These are phyloP conservation scores for Eledone cirrhosa DNA, from an alignment of 2,888 invertebrate species.

Conservation along the genomic window DNA sequence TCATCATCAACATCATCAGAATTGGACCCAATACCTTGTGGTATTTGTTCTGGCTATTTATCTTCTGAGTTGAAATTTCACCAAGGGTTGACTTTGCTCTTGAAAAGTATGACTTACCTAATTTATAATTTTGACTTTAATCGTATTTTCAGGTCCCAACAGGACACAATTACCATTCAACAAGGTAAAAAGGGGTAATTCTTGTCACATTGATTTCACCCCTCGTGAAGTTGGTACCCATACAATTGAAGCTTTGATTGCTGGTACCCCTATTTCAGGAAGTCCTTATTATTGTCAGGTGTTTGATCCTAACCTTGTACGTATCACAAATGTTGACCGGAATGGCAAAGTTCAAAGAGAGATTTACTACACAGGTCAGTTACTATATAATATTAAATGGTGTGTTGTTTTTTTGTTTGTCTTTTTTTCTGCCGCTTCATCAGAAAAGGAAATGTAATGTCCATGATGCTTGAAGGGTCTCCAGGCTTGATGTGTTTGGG, in stretches of 20 bases:
- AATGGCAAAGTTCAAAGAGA: slow-evolving; percentile 57
- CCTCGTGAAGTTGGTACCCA: slow-evolving; percentile 88
- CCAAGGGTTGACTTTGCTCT: too few species aligned
- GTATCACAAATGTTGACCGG: slow-evolving; percentile 70
- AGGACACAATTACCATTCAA: slow-evolving; percentile 38
- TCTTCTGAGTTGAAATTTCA: too few species aligned
- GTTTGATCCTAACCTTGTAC: slow-evolving; percentile 87
- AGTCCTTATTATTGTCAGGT: slow-evolving; percentile 95
- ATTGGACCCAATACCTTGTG: too few species aligned
- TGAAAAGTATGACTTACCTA: too few species aligned
- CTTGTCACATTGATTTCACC: slow-evolving; percentile 72
- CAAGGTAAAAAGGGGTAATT: slow-evolving; percentile 37
- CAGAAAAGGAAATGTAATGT: too few species aligned
- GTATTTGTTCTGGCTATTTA: too few species aligned
- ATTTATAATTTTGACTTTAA: background rate
- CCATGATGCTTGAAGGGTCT: too few species aligned
- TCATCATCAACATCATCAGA: too few species aligned
- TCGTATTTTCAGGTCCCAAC: slow-evolving; percentile 37
- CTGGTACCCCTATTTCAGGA: slow-evolving; percentile 85
- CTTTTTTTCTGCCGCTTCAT: too few species aligned
- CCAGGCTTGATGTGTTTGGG: too few species aligned
- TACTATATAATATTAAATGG: too few species aligned
- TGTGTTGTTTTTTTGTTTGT: too few species aligned
- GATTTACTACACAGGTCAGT: slow-evolving; percentile 51
- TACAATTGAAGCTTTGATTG: slow-evolving; percentile 91